These are phyloP conservation scores for Mus minutoides DNA, from an alignment of 2,797 vertebrate genomes.

Conservation along the genomic window DNA sequence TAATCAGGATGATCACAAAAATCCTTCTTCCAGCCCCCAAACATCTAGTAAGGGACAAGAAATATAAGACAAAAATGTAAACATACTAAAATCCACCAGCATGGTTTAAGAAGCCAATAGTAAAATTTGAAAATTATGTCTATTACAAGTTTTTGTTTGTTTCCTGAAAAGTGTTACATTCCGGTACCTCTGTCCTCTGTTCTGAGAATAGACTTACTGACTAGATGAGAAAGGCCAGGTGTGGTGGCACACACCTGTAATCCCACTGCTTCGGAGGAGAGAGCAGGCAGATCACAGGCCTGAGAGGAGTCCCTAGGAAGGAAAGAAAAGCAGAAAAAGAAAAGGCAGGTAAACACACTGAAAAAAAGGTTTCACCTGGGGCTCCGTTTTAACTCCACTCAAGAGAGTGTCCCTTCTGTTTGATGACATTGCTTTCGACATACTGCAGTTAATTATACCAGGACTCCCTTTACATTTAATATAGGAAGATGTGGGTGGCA, in stretches of 20 bases:
- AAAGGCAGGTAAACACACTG: not conserved
- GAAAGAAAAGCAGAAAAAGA: not conserved
- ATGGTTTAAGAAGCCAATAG: not conserved
- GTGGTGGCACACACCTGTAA: not conserved
- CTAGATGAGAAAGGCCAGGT: not conserved
- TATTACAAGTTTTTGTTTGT: constrained; percentile 14
- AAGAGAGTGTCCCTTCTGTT: constrained; percentile 7
- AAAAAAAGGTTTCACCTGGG: not conserved
- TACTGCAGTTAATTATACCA: not conserved
- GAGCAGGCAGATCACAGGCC: not conserved
- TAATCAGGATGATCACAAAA: constrained; percentile 34
- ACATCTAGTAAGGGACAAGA: constrained; percentile 1
- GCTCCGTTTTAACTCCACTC: constrained; percentile 42
- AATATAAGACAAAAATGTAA: constrained; percentile 36
- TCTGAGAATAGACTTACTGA: not conserved
- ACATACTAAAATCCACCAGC: not conserved
- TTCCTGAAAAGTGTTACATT: not conserved
- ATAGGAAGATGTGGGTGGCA: not conserved
- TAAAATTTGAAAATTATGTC: constrained; percentile 39
- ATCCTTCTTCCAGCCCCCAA: not conserved
- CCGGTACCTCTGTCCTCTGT: not conserved
- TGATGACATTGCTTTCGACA: constrained; percentile 10
- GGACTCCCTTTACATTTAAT: constrained; percentile 12
- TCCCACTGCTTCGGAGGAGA: not conserved
- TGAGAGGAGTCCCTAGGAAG: not conserved